These are phyloP conservation scores for Cheilosia urbana DNA, from an alignment of 2,888 invertebrate genomes.

Conservation along the genomic window DNA sequence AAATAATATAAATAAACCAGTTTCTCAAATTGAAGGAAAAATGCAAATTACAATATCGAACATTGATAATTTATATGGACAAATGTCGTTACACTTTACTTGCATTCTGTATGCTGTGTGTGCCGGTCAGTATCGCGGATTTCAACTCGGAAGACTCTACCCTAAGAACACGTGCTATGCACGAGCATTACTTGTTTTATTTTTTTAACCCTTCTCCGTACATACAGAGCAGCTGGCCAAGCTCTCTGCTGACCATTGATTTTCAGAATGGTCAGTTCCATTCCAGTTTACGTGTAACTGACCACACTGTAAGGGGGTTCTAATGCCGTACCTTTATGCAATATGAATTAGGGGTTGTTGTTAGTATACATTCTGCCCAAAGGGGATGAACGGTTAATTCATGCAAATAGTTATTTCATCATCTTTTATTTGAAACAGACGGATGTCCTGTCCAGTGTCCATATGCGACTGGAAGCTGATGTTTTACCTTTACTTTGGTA, in stretches of 20 bases:
- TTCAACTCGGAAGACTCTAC: background rate
- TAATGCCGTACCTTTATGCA: background rate
- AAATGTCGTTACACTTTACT: conserved; percentile 5
- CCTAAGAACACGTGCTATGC: background rate
- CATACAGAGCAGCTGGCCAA: conserved; percentile 33
- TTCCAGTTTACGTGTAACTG: conserved; percentile 37
- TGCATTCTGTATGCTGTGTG: background rate
- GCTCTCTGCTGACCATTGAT: conserved; percentile 23
- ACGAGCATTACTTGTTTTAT: background rate
- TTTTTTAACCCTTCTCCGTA: background rate
- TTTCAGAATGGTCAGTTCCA: conserved; percentile 44
- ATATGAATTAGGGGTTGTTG: conserved; percentile 22
- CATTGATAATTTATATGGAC: background rate
- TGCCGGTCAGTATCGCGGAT: background rate
- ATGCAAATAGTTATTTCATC: conserved; percentile 24
- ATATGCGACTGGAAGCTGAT: too few species aligned
- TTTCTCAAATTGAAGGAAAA: background rate
- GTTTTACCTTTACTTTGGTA: too few species aligned
- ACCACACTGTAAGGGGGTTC: conserved; percentile 15
- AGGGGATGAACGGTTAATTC: conserved; percentile 12
- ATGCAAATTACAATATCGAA: background rate
- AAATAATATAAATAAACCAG: background rate
- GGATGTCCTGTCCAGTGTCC: background rate
- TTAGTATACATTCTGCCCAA: background rate
- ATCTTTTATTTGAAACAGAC: background rate